These are phyloP conservation scores for Ophiothrix spiculata DNA, from an alignment of 35 echinoderm and acorn worm species.

Conservation along the genomic window DNA sequence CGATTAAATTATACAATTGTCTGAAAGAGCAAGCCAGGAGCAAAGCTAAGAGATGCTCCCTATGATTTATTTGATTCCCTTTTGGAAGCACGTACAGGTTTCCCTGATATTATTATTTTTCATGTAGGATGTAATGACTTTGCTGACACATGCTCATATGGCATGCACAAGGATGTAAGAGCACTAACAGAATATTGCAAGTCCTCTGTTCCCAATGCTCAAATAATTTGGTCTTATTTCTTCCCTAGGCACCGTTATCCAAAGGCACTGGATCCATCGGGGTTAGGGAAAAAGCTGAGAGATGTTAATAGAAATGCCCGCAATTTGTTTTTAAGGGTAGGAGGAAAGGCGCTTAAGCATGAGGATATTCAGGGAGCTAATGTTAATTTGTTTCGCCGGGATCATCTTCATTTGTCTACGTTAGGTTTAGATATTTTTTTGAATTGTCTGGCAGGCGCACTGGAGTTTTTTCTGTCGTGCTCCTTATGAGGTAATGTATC, in stretches of 20 bases:
- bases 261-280: not conserved
- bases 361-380: no score
- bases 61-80: no score
- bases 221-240: not conserved
- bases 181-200: no score
- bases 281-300: not conserved
- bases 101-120: not conserved
- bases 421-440: no score
- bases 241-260: not conserved
- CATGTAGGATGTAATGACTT: not conserved
- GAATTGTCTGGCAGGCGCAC: no score
- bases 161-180: no score
- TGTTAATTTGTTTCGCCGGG: no score
- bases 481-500: no score
- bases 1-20: not conserved
- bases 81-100: no score
- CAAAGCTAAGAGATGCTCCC: not conserved
- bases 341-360: not conserved
- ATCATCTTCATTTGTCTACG: no score
- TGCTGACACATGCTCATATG: not conserved
- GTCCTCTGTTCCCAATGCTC: not conserved
- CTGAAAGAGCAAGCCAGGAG: not conserved
- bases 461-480: no score
- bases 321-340: not conserved
- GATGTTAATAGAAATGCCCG: not conserved